phyloP scores from a whole-genome alignment of 2,888 invertebrate genomes.

The Rotaria socialis region DNA sequence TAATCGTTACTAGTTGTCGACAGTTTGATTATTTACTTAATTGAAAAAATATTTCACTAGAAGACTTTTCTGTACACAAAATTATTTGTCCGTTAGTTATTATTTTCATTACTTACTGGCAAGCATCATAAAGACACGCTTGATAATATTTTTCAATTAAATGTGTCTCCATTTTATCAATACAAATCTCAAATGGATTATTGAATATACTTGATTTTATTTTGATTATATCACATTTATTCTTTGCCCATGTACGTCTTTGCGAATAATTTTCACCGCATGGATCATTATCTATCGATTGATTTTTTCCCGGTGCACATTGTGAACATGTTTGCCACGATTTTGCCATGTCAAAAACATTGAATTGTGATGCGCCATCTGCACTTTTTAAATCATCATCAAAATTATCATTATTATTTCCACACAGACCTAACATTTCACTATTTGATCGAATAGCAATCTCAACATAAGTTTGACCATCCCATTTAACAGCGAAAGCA shows the following conservation, averaged over 20 bases:
- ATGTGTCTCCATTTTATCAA: slow-evolving; percentile 47
- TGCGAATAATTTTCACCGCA: slow-evolving; percentile 70
- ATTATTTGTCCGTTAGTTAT: no score
- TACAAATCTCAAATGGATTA: slow-evolving; percentile 47
- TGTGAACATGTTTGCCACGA: slow-evolving; percentile 73
- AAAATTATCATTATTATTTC: slow-evolving; percentile 40
- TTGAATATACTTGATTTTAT: slow-evolving; percentile 58
- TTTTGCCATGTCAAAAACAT: slow-evolving; percentile 47
- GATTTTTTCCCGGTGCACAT: slow-evolving; percentile 60
- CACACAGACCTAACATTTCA: slow-evolving; percentile 42
- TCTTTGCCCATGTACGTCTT: slow-evolving; percentile 74
- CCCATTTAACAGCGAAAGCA: slow-evolving; percentile 77
- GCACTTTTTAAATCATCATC: neutral
- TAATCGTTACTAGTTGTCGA: no score
- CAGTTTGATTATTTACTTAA: no score
- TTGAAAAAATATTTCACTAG: no score
- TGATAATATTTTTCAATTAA: slow-evolving; percentile 48
- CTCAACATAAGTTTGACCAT: slow-evolving; percentile 72
- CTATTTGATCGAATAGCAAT: slow-evolving; percentile 66
- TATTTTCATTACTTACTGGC: slow-evolving; percentile 54
- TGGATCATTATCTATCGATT: slow-evolving; percentile 36
- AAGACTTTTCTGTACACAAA: no score
- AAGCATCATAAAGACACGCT: slow-evolving; percentile 75
- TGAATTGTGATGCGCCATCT: slow-evolving; percentile 48
- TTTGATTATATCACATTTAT: slow-evolving; percentile 72